Evolutionary conservation across 2,113 vertebrate genomes (phyloP).

Genomic region (Thunnus maccoyii): DNA sequence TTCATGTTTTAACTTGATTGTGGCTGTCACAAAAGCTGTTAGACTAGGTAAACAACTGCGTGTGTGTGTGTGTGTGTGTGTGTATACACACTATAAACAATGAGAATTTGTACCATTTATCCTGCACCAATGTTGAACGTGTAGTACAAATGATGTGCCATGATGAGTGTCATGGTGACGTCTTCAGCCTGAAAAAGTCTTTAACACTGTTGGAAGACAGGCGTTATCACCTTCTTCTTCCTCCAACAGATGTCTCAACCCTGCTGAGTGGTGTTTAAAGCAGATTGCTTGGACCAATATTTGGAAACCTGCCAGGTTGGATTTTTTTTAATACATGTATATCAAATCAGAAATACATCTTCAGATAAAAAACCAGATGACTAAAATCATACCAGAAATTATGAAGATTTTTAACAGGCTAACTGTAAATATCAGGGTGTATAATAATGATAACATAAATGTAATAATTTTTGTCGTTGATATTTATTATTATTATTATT

Average conservation of each 20-base stretch:
- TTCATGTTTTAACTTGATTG: not conserved
- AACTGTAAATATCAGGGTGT: not conserved
- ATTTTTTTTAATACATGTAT: not conserved
- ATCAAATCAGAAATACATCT: not conserved
- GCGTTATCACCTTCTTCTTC: not conserved
- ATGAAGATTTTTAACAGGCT: not conserved
- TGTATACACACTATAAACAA: not conserved
- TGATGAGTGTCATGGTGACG: no score
- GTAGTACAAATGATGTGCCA: no score
- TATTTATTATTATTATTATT: not conserved
- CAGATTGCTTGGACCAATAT: constrained; percentile 7
- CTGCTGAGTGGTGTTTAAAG: constrained; percentile 22
- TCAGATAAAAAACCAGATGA: not conserved
- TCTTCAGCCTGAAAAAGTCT: not conserved
- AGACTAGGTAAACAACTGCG: not conserved
- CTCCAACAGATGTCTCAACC: constrained; percentile 59
- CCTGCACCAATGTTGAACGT: no score
- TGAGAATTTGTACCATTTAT: no score
- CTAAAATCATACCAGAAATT: not conserved
- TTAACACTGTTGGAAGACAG: not conserved
- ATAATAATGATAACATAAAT: not conserved
- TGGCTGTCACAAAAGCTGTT: not conserved
- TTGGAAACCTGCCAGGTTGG: constrained; percentile 50
- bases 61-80: not conserved
- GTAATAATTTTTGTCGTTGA: not conserved